Percentiles rank a stretch among this genome's conserved stretches.
phyloP scores from a whole-genome alignment of 2,797 vertebrate genomes.

The Pseudopleuronectes americanus region DNA sequence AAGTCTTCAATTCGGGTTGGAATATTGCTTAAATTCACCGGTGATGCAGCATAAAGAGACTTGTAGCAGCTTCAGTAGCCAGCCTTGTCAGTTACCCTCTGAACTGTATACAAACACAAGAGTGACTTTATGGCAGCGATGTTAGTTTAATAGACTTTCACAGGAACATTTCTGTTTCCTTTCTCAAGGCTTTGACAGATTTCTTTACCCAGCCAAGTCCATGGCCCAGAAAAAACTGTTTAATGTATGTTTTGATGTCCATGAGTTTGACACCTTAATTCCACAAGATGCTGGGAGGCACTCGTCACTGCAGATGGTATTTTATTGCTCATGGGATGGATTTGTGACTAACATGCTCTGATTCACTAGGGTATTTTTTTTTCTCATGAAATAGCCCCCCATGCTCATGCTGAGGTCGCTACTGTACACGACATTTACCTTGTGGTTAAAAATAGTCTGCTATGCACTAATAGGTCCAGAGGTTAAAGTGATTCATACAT shows the following conservation, averaged over 20 bases:
- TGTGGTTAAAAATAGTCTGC: background rate
- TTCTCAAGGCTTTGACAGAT: slow-evolving; percentile 25
- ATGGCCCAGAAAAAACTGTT: slow-evolving; percentile 16
- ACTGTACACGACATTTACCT: background rate
- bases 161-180: slow-evolving; percentile 3
- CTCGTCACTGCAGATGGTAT: background rate
- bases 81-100: background rate
- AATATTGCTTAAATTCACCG: background rate
- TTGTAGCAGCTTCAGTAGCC: background rate
- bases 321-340: slow-evolving; percentile 23
- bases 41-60: background rate
- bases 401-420: slow-evolving; percentile 15
- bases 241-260: slow-evolving; percentile 47
- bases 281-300: slow-evolving; percentile 2
- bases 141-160: slow-evolving; percentile 26
- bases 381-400: slow-evolving; percentile 7
- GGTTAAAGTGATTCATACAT: background rate
- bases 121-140: slow-evolving; percentile 14
- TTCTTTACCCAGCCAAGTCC: slow-evolving; percentile 14
- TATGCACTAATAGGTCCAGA: background rate
- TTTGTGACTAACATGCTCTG: slow-evolving; percentile 33
- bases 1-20: background rate
- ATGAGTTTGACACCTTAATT: slow-evolving; percentile 41
- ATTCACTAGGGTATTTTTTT: background rate
- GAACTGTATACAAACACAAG: background rate